Evolutionary conservation across 2,888 invertebrate genomes (phyloP), one percentile per base, ranked within the genome.

Genomic region (Drosophila diplacantha): DNA sequence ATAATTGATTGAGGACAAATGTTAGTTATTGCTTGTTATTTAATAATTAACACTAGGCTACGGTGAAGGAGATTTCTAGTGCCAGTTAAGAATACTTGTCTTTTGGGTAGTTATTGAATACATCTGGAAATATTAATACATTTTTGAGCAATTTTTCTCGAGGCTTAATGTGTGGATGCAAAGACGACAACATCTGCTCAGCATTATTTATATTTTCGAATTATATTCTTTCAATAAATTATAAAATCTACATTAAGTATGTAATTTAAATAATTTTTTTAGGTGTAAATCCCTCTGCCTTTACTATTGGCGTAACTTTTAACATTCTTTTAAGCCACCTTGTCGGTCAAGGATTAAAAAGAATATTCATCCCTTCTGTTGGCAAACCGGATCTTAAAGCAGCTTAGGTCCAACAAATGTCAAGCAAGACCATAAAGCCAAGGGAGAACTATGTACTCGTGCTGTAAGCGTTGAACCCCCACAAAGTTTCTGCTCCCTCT

Each of bases 1-100:
- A 9, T 46, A 46, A 46, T 31, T 46, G 44, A 46, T 46, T 46
- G 14, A 20, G 18, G 31, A 20, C 29, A 46, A 46, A 31, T 20
- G 29, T 29, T 20, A 14, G 1, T 20, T 20, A 44, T 29, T 44
- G 44, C 29, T 29, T 29, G 44, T 29, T 44, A 31, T 46, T 46
- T 46, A 46, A 46, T 46, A 46, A 46, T 46, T 46, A 46, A 46
- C 44, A 46, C 44, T 18, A 14, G 44, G 8, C 18, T 5, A 22
- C 1, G 20, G 5, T 20, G 5, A 5, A 18, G 14, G 8, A 29
- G 44, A 14, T 29, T 44, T 8, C 18, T 3, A 46, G 44, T 20
- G 44, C 0, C 14, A 14, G 9, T 9, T 14, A 14, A 31, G 44
- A 46, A 31, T 14, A 20, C 31, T 44, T 18, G 18, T 18, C 14